phyloP scores from a whole-genome alignment of 2,888 invertebrate genomes.

The Caenorhabditis sp. region DNA sequence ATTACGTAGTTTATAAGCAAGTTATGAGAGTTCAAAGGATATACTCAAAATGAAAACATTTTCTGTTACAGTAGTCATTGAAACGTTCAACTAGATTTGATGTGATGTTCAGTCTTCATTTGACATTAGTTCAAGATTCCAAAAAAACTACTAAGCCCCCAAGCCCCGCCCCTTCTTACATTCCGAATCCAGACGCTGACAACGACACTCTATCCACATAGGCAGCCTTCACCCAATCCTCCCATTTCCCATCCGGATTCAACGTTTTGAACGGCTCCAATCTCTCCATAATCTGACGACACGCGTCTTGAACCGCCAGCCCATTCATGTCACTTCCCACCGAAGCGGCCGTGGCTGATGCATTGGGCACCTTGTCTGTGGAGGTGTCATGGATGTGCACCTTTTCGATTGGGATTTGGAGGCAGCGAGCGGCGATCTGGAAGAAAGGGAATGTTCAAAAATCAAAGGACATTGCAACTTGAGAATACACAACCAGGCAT shows the following conservation, averaged over 20 bases:
- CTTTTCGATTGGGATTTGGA: slow-evolving; percentile 76
- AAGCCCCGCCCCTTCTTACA: slow-evolving; percentile 82
- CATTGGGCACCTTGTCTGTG: slow-evolving; percentile 93
- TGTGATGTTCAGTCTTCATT: too few relatives aligned
- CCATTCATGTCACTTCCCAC: slow-evolving; percentile 93
- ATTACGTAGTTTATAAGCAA: too few relatives aligned
- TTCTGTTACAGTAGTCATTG: too few relatives aligned
- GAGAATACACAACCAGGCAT: slow-evolving; percentile 86
- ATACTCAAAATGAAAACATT: too few relatives aligned
- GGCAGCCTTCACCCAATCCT: slow-evolving; percentile 90
- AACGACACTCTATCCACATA: slow-evolving; percentile 90
- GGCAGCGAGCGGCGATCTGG: slow-evolving; percentile 79
- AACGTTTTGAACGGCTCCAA: slow-evolving; percentile 89
- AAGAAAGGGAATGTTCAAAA: too few relatives aligned
- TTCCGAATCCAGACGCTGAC: slow-evolving; percentile 91
- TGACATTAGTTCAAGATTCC: too few relatives aligned
- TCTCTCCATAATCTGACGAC: slow-evolving; percentile 88
- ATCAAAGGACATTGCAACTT: too few relatives aligned
- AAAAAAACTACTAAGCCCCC: not conserved
- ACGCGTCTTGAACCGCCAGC: slow-evolving; percentile 91
- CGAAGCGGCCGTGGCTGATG: slow-evolving; percentile 93
- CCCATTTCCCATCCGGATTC: slow-evolving; percentile 91
- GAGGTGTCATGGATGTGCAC: slow-evolving; percentile 88
- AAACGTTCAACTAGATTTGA: too few relatives aligned
- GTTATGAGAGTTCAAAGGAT: too few relatives aligned